Evolutionary conservation across 1,140 invertebrate species (phyloP).

Genomic region (Hermetia illucens): DNA sequence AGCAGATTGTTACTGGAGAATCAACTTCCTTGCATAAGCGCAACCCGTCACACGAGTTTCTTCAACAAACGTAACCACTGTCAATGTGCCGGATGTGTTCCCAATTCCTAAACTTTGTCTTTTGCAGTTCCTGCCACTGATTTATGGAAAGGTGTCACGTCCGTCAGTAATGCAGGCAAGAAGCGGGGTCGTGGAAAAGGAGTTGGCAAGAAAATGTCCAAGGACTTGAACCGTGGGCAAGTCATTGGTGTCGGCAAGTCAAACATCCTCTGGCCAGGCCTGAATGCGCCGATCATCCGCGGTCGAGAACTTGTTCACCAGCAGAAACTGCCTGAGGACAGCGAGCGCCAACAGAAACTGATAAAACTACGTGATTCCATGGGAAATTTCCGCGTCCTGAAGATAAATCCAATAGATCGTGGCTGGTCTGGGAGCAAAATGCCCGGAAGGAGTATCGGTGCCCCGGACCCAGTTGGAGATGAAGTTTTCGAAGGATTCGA

Average conservation of each 20-base stretch:
- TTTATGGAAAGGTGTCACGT: constrained; percentile 88
- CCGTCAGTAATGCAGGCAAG: constrained; percentile 89
- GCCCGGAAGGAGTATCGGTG: constrained; percentile 71
- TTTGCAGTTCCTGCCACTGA: constrained; percentile 55
- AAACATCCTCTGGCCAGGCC: constrained; percentile 82
- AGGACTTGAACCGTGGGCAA: constrained; percentile 85
- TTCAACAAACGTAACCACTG: constrained; percentile 37
- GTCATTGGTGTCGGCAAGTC: constrained; percentile 71
- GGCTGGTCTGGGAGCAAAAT: constrained; percentile 77
- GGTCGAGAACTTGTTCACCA: constrained; percentile 61
- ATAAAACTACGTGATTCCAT: constrained; percentile 56
- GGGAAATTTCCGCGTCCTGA: constrained; percentile 41
- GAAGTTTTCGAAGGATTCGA: constrained; percentile 82
- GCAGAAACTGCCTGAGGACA: constrained; percentile 52
- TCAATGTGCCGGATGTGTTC: constrained; percentile 7
- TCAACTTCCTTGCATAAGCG: too few species aligned
- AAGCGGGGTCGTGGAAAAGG: constrained; percentile 88
- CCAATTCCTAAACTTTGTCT: constrained; percentile 3
- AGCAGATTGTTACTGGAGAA: too few species aligned
- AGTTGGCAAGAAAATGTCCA: constrained; percentile 49
- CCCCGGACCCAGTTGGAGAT: constrained; percentile 69
- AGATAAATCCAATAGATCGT: constrained; percentile 64
- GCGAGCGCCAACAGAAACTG: constrained; percentile 52
- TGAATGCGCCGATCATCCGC: constrained; percentile 67
- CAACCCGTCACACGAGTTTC: constrained; percentile 35